Base-by-base conservation (phyloP, 2,888 invertebrate species). In the Camptogramma bilineatum region DNA sequence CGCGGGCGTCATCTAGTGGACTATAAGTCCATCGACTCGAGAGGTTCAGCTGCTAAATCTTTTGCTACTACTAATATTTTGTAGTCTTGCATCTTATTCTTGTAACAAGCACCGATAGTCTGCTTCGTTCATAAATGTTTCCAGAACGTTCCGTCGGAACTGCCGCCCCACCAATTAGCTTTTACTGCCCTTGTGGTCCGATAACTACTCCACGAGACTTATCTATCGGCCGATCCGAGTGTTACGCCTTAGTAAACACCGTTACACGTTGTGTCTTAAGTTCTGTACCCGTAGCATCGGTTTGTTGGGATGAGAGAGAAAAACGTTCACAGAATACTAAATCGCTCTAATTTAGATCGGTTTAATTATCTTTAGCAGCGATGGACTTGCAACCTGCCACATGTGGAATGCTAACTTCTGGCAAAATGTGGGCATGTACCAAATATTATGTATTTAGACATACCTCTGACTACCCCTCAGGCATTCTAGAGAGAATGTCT, bases 181-280 rank as follows among this genome's bases (percentile, higher is more conserved):
- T 90, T 91, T 89, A 91, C 88, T 88, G 82, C 88, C 84, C 86
- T 87, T 87, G 86, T 83, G 89, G 86, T 85, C 84, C 86, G 88
- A 88, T 90, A 90, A 87, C 87, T 88, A 83, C 84, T 84, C 84
- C 76, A 67, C 79, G 79, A 84, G 86, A 87, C 86, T 87, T 90
- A 89, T 89, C 88, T 88, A 83, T 86, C 83, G 84, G 79, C 76
- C 83, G 81, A 80, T 79, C 85, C 79, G 76, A 73, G 77, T 80
- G 82, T 87, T 86, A 85, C 79, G 80, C 77, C 76, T 78, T 79
- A 79, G 85, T 86, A 85, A 86, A 84, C 83, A 84, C 57, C 59
- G 68, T 60, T 85, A 86, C 88, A 84, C 81, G 84, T 84, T 52
- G 31, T 52, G 52, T 62, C 56, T 62, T 52, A 62, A 54, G 55